Evolutionary conservation across 2,888 invertebrate genomes (phyloP).

Genomic region (Caenorhabditis sinica): DNA sequence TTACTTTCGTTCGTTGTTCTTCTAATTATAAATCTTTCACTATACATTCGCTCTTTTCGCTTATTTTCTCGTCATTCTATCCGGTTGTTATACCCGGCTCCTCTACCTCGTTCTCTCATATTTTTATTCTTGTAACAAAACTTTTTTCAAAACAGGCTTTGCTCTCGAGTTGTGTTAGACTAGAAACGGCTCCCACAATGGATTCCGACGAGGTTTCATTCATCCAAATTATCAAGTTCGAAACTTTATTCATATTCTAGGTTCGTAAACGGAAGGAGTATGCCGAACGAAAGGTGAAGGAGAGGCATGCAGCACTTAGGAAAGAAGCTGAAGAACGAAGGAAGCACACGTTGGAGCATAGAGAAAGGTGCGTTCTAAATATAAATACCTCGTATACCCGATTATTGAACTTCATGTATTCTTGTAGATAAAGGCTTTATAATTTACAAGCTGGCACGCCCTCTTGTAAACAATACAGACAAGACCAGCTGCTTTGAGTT

Average conservation of each 20-base stretch:
- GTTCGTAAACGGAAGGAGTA: conserved; percentile 73
- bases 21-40: conserved; percentile 46
- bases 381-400: too few relatives aligned
- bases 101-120: not conserved
- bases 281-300: conserved; percentile 71
- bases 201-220: conserved; percentile 59
- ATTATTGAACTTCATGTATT: too few relatives aligned
- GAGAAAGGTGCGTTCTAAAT: conserved; percentile 49
- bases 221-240: not conserved
- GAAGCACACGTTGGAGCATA: conserved; percentile 50
- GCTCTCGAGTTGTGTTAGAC: conserved; percentile 54
- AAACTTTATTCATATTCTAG: conserved; percentile 37
- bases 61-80: conserved; percentile 17
- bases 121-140: conserved; percentile 2
- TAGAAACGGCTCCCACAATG: conserved; percentile 43
- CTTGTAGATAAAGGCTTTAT: not conserved
- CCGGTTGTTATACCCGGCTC: conserved; percentile 34
- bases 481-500: not conserved
- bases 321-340: conserved; percentile 67
- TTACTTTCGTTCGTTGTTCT: conserved; percentile 35
- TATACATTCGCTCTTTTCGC: not conserved
- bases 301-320: conserved; percentile 65
- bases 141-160: conserved; percentile 34
- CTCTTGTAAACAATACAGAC: too few relatives aligned
- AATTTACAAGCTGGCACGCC: not conserved